These are phyloP conservation scores for Holotrichia oblita DNA, from an alignment of 1,140 invertebrate species.

Conservation along the genomic window DNA sequence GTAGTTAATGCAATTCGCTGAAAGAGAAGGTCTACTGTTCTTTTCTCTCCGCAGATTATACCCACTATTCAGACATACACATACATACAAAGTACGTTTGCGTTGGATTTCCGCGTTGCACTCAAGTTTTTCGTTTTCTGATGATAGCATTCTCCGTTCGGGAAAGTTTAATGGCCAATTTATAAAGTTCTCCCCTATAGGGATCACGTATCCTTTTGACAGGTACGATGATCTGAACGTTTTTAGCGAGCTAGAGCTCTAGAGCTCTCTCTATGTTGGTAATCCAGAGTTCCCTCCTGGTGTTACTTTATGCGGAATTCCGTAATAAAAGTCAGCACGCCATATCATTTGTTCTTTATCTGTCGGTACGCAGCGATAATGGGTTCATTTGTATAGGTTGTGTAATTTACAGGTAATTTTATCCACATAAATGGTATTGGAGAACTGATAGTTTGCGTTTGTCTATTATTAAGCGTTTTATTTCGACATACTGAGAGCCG, in stretches of 20 bases:
- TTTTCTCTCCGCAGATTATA: not conserved
- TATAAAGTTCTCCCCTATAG: constrained; percentile 34
- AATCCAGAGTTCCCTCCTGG: constrained; percentile 15
- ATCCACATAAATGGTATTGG: not conserved
- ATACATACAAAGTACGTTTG: not conserved
- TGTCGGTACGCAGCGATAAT: constrained; percentile 13
- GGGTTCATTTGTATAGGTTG: constrained; percentile 7
- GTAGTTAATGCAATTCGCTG: not conserved
- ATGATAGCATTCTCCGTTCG: constrained; percentile 28
- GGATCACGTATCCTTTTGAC: constrained; percentile 34
- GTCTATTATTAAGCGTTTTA: not conserved
- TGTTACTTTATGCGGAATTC: constrained; percentile 35
- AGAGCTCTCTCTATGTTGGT: not conserved
- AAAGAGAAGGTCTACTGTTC: not conserved
- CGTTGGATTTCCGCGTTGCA: constrained; percentile 31
- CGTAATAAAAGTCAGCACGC: constrained; percentile 26
- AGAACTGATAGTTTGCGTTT: not conserved
- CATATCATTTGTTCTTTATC: constrained; percentile 29
- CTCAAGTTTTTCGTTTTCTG: constrained; percentile 1
- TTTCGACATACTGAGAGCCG: not conserved
- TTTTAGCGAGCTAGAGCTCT: not conserved
- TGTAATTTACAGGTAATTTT: constrained; percentile 12
- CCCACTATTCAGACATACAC: not conserved
- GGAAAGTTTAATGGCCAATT: constrained; percentile 36
- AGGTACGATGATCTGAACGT: constrained; percentile 1